Evolutionary conservation across 2,113 vertebrate species (phyloP).

Genomic region (Lamprologus tigripictilis): DNA sequence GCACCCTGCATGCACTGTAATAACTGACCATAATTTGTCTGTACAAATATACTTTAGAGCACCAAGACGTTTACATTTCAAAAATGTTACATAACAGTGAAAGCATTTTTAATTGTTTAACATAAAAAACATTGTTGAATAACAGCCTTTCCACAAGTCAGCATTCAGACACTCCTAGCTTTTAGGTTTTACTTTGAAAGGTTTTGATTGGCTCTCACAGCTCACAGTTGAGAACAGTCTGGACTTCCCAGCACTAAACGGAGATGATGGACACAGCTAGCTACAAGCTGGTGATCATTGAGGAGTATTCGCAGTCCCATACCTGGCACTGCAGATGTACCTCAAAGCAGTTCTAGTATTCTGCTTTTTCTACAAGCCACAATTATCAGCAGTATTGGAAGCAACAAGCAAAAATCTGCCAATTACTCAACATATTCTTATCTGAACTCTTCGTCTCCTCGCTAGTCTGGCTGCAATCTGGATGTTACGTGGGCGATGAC

Average conservation of each 20-base stretch:
- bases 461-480: slow-evolving; percentile 19
- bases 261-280: not conserved
- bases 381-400: not conserved
- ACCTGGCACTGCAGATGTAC: not conserved
- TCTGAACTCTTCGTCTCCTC: slow-evolving; percentile 15
- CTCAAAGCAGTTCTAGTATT: not conserved
- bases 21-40: not conserved
- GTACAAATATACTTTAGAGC: not conserved
- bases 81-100: not conserved
- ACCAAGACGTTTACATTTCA: not conserved
- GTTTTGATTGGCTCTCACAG: not conserved
- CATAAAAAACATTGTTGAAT: not conserved
- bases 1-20: not conserved
- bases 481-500: slow-evolving; percentile 16
- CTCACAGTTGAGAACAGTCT: not conserved
- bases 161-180: not conserved
- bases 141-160: fast-evolving
- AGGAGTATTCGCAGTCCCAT: not conserved
- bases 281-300: not conserved
- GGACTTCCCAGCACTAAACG: not conserved
- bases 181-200: not conserved
- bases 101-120: not conserved
- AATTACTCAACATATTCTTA: slow-evolving; percentile 26
- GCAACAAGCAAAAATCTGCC: not conserved
- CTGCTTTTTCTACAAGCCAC: not conserved